Evolutionary conservation across 2,113 vertebrate species (phyloP).

Genomic region (Ptychochromis oligacanthus): DNA sequence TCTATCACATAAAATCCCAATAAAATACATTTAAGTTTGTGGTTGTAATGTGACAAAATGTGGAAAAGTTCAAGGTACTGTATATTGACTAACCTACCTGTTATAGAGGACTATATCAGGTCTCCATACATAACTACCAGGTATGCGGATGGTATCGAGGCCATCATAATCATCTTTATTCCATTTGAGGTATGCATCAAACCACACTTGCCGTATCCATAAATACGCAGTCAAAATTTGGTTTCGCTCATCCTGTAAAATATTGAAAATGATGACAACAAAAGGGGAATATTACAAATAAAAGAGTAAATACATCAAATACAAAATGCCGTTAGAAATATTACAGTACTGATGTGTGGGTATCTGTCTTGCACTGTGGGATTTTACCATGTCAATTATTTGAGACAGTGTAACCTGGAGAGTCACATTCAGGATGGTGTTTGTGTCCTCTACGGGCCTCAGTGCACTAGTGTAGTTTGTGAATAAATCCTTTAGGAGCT

Average conservation of each 20-base stretch:
- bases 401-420: conserved; percentile 91
- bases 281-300: background rate
- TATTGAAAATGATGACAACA: background rate
- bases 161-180: conserved; percentile 86
- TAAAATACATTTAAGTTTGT: too few species aligned
- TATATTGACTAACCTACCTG: conserved; percentile 82
- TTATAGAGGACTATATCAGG: conserved; percentile 94
- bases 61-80: too few species aligned
- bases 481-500: conserved; percentile 87
- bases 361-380: background rate
- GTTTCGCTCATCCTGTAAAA: conserved; percentile 79
- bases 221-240: conserved; percentile 83
- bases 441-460: conserved; percentile 89
- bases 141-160: conserved; percentile 90
- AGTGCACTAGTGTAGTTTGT: conserved; percentile 88
- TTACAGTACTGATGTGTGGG: background rate
- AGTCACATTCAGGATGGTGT: conserved; percentile 87
- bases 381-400: conserved; percentile 92
- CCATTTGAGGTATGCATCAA: conserved; percentile 87
- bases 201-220: conserved; percentile 93
- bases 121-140: conserved; percentile 91
- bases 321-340: background rate
- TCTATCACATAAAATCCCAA: conserved; percentile 36
- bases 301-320: background rate
- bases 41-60: too few species aligned